phyloP scores from a whole-genome alignment of 2,113 vertebrate species.

The Oncorhynchus clarkii region DNA sequence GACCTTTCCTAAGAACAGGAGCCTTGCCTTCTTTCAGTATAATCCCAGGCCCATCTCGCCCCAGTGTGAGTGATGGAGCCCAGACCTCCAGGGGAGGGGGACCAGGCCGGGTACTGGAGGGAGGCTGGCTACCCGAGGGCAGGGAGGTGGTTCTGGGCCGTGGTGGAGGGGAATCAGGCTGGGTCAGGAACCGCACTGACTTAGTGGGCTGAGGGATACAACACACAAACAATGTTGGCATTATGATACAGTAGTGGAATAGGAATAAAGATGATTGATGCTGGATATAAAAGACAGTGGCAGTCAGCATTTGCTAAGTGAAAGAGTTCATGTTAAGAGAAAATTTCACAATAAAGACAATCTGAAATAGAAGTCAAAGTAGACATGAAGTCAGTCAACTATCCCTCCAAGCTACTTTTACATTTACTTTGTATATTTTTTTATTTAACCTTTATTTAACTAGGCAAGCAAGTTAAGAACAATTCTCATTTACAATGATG shows the following conservation, averaged over 20 bases:
- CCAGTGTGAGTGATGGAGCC: conserved; percentile 66
- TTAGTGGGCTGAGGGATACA: conserved; percentile 80
- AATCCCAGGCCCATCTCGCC: conserved; percentile 78
- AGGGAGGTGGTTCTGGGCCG: conserved; percentile 72
- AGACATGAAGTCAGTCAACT: too few relatives aligned
- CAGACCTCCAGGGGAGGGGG: conserved; percentile 69
- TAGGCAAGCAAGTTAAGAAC: too few relatives aligned
- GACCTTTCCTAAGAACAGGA: conserved; percentile 70
- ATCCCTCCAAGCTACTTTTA: not conserved
- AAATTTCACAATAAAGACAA: too few relatives aligned
- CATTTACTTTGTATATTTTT: too few relatives aligned
- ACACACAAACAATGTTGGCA: not conserved
- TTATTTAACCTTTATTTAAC: too few relatives aligned
- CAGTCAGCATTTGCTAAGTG: too few relatives aligned
- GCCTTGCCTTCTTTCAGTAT: conserved; percentile 79
- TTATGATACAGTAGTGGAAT: not conserved
- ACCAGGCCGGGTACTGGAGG: conserved; percentile 34
- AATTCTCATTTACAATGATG: too few relatives aligned
- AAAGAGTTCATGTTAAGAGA: too few relatives aligned
- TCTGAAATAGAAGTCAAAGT: too few relatives aligned
- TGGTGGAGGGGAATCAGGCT: conserved; percentile 74
- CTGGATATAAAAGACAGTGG: too few relatives aligned
- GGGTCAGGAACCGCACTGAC: conserved; percentile 88
- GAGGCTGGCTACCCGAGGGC: conserved; percentile 62
- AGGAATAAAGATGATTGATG: not conserved